Conservation (phyloP, 2,888 invertebrate genomes). For the Labia minor region DNA sequence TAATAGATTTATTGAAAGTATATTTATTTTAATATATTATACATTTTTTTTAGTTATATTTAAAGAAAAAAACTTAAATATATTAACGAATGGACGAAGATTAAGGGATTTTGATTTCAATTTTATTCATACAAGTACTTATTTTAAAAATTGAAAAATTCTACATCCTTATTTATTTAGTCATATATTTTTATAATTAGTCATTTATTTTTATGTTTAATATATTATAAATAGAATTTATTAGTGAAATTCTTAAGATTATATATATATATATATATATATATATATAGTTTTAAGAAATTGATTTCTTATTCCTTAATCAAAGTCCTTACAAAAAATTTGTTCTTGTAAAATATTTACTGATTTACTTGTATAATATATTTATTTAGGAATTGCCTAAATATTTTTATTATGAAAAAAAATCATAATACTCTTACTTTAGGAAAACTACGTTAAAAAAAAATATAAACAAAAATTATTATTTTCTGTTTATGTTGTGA, state of each 20-base stretch:
- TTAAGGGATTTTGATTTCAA: too few relatives aligned
- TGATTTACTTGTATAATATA: background rate
- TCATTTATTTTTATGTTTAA: background rate
- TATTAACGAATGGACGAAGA: too few relatives aligned
- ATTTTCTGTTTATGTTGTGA: background rate
- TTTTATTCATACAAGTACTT: too few relatives aligned
- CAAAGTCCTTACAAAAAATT: background rate
- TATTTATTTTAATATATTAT: too few relatives aligned
- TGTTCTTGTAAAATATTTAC: background rate
- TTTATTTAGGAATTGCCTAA: background rate
- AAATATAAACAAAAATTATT: background rate
- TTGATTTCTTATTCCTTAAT: background rate
- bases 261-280: too few relatives aligned
- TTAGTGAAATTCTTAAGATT: too few relatives aligned
- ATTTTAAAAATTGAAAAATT: too few relatives aligned
- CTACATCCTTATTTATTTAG: too few relatives aligned
- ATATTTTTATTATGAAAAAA: background rate
- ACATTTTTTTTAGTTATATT: too few relatives aligned
- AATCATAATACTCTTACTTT: background rate
- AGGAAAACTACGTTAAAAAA: background rate
- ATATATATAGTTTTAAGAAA: background rate
- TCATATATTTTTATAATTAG: too few relatives aligned
- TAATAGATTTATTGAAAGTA: too few relatives aligned
- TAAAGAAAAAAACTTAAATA: too few relatives aligned
- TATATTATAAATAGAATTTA: conserved; percentile 4